Percentiles rank a stretch among this genome's conserved stretches.
phyloP scores from a whole-genome alignment of 2,113 vertebrate species.

The Cynopterus brachyotis region DNA sequence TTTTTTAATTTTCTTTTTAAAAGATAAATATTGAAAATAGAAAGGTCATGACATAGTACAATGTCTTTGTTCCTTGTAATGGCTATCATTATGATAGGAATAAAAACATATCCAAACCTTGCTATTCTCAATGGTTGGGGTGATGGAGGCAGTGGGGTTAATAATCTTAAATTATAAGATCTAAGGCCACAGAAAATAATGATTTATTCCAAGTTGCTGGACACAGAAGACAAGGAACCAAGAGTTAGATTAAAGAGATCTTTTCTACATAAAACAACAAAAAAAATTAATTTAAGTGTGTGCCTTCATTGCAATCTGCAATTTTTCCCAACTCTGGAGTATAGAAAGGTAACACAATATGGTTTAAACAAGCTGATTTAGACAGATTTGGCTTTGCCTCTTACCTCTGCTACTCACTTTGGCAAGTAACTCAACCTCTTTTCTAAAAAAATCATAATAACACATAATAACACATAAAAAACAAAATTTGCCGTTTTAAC shows the following conservation, averaged over 20 bases:
- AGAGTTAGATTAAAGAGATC: not conserved
- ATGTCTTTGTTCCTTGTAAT: not conserved
- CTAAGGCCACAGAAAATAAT: not conserved
- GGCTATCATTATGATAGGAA: not conserved
- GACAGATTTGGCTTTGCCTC: not conserved
- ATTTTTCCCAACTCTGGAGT: not conserved
- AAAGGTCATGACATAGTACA: not conserved
- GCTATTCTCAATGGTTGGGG: not conserved
- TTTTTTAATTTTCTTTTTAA: not conserved
- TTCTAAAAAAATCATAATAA: not conserved
- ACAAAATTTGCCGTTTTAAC: not conserved
- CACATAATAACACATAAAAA: not conserved
- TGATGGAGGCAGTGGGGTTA: not conserved
- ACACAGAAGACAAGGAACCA: not conserved
- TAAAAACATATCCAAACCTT: not conserved
- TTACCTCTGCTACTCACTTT: not conserved
- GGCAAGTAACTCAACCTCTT: not conserved
- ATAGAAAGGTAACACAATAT: not conserved
- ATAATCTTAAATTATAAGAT: not conserved
- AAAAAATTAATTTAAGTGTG: not conserved
- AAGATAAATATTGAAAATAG: not conserved
- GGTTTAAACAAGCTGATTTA: not conserved
- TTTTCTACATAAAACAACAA: not conserved
- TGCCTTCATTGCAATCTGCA: not conserved
- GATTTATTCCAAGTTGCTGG: not conserved